Conservation (phyloP, 2,797 vertebrate genomes). For the Remorina albescens region DNA sequence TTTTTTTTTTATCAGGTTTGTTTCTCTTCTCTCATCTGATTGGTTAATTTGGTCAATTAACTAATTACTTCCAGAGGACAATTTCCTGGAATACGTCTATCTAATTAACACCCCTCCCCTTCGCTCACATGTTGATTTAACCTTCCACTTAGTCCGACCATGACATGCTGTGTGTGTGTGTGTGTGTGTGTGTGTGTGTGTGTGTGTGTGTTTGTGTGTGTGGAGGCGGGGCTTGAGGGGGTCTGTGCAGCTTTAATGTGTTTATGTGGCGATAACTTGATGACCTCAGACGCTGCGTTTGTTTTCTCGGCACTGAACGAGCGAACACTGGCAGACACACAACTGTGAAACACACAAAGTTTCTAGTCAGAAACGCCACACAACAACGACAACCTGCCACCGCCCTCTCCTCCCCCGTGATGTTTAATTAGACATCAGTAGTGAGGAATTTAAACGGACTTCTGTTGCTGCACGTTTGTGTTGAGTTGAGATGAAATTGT, state of each 20-base stretch:
- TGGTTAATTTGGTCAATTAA: not conserved
- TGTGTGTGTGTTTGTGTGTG: not conserved
- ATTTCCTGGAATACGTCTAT: not conserved
- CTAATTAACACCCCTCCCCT: not conserved
- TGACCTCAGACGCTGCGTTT: constrained; percentile 23
- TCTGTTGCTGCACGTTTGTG: not conserved
- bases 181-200: constrained; percentile 3
- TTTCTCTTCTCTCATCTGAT: not conserved
- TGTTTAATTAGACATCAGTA: not conserved
- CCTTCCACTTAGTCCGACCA: constrained; percentile 12
- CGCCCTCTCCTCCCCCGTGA: too few species aligned
- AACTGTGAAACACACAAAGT: not conserved
- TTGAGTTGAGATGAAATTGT: not conserved
- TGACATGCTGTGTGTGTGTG: not conserved
- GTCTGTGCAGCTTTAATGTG: constrained; percentile 13
- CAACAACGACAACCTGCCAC: too few species aligned
- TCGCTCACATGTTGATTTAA: constrained; percentile 7
- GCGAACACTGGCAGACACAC: not conserved
- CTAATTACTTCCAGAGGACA: not conserved
- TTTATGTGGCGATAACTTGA: constrained; percentile 38
- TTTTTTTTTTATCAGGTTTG: too few species aligned
- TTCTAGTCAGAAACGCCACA: too few species aligned
- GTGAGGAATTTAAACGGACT: not conserved
- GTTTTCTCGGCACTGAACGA: constrained; percentile 30
- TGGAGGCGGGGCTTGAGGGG: not conserved